Base-by-base conservation (phyloP, 2,113 vertebrate genomes). In the Natator depressus region DNA sequence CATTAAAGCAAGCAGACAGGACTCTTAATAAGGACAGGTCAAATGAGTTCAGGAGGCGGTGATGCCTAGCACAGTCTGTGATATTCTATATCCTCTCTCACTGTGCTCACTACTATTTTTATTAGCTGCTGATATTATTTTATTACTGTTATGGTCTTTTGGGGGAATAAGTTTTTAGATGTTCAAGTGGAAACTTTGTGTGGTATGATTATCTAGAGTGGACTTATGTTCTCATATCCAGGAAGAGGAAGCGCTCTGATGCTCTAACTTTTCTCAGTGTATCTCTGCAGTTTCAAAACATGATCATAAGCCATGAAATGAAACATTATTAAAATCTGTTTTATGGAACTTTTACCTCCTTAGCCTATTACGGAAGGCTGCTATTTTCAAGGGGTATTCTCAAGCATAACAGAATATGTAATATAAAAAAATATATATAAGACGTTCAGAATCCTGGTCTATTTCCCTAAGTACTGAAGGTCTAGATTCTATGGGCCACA, bases 271-370 rank as follows among this genome's bases (percentile, higher is more conserved):
- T 80, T 94, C 83, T 84, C 20, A 9, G 10, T 25, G 1, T 62
- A 81, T 65, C 4, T 4, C 10, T 91, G 31, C 57, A 55, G 6
- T 53, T 80, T 85, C 0, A 0, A 0, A 62, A 10, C 2, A 51
- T 3, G 0, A 25, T 65, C 86, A 89, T 42, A 94, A 93, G 42
- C 0, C 7, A 65, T 4, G 31, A 54, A 1, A 38, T 8, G 8
- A 3, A 35, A 59, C 22, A 80, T 86, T 10, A 51, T 94, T 69
- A 62, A 0, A 2, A 50, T 51, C 50, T 38, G 17, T 72, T 22
- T 38, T 42, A 72, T 5, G 10, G 19, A 72, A 42, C n/a, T 20
- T 38, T 72, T 38, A 42, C 20, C 59, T 62, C 20, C n/a, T 72
- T 72, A 16, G n/a, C 69, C 19, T 84, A 14, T 3, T 90, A 20